Conservation (phyloP, 2,797 vertebrate genomes). For the Oryzias dopingdopingensis region DNA sequence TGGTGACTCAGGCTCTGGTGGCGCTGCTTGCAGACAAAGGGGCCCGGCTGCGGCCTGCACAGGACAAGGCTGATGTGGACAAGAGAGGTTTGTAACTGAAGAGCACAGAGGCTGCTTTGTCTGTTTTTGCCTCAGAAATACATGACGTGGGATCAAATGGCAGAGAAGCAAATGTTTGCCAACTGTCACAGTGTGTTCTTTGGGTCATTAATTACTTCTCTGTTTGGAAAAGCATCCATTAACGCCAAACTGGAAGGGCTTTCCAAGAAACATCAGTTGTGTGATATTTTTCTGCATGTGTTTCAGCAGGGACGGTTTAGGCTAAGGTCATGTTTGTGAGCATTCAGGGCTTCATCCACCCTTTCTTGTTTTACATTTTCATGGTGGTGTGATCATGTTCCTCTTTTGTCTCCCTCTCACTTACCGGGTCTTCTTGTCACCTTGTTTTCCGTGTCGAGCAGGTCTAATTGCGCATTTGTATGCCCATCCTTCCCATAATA, state of each 20-base stretch:
- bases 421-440: slow-evolving; percentile 68
- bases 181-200: too few species aligned
- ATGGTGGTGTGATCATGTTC: slow-evolving; percentile 8
- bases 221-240: too few species aligned
- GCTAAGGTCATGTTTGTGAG: too few species aligned
- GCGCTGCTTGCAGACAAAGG: slow-evolving; percentile 95
- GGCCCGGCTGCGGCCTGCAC: slow-evolving; percentile 87
- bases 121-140: too few species aligned
- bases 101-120: background rate
- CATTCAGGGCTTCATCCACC: slow-evolving; percentile 1
- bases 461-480: slow-evolving; percentile 90
- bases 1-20: slow-evolving; percentile 96
- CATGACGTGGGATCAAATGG: too few species aligned
- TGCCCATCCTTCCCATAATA: slow-evolving; percentile 91
- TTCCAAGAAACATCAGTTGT: background rate
- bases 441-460: slow-evolving; percentile 84
- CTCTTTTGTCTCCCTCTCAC: slow-evolving; percentile 32
- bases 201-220: too few species aligned
- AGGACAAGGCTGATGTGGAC: slow-evolving; percentile 92
- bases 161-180: too few species aligned
- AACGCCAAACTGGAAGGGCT: too few species aligned
- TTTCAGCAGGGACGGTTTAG: slow-evolving; percentile 1
- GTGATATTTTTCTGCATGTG: background rate
- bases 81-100: slow-evolving; percentile 85
- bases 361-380: slow-evolving; percentile 11